Percentiles rank a stretch among this genome's conserved stretches.
Evolutionary conservation across 2,888 invertebrate genomes (phyloP).

Genomic region (Noctua janthe): DNA sequence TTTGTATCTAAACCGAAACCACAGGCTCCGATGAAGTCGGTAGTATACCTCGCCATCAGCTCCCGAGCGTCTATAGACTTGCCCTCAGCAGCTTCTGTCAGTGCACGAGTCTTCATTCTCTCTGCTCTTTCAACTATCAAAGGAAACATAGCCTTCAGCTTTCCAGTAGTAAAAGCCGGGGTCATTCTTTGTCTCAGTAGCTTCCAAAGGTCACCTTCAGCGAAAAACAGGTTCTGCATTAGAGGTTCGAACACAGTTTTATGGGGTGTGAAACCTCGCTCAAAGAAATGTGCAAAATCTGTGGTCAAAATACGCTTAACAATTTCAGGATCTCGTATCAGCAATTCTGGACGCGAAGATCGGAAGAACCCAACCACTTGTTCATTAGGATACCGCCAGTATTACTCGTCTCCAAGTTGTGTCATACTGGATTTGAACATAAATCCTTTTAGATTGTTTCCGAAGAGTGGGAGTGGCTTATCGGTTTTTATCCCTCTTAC

Average conservation of each 20-base stretch:
- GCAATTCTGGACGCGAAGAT: no score
- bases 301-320: constrained; percentile 68
- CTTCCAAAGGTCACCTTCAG: constrained; percentile 69
- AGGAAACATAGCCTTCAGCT: constrained; percentile 73
- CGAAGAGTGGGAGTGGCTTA: not conserved
- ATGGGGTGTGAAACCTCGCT: not conserved
- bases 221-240: no score
- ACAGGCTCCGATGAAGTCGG: constrained; percentile 71
- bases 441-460: not conserved
- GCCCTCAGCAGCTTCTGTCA: no score
- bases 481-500: not conserved
- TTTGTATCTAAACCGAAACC: constrained; percentile 46
- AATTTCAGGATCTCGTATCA: constrained; percentile 33
- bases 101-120: constrained; percentile 52
- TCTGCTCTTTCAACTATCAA: constrained; percentile 74
- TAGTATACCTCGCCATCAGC: no score
- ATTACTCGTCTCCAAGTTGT: not conserved
- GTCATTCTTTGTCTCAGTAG: no score
- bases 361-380: no score
- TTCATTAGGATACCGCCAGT: no score
- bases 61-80: no score
- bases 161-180: no score
- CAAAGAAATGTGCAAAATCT: constrained; percentile 54
- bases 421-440: not conserved
- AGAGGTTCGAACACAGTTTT: no score